These are phyloP conservation scores for Salminus brasiliensis DNA, from an alignment of 2,113 vertebrate species.

Conservation along the genomic window DNA sequence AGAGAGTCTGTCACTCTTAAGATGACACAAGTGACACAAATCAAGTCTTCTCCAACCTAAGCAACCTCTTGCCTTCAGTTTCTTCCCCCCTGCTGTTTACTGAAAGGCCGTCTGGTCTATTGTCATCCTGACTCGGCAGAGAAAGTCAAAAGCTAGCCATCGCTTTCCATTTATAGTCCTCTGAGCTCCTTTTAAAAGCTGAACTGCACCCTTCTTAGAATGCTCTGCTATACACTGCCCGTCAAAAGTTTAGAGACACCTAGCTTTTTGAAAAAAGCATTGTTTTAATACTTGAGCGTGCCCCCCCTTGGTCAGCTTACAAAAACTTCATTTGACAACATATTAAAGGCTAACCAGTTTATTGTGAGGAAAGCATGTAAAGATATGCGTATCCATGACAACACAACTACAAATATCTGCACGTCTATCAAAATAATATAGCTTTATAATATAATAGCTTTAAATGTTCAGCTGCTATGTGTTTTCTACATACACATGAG, in stretches of 20 bases:
- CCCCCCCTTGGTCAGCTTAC: background rate
- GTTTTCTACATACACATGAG: no score
- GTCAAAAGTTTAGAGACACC: background rate
- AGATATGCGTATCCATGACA: no score
- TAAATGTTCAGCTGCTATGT: no score
- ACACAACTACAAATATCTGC: no score
- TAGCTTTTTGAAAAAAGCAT: background rate
- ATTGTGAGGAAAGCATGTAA: no score
- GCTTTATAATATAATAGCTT: no score
- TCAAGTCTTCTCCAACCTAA: constrained; percentile 21
- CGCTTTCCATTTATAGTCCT: constrained; percentile 26
- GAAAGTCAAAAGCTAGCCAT: constrained; percentile 46
- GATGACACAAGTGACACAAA: constrained; percentile 43
- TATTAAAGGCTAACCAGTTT: no score
- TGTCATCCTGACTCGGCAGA: constrained; percentile 66
- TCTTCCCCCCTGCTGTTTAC: constrained; percentile 62
- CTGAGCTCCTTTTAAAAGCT: constrained; percentile 29
- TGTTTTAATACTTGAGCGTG: background rate
- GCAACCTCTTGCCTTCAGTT: constrained; percentile 70
- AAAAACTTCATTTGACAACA: no score
- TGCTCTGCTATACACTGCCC: constrained; percentile 2
- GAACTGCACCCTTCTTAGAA: constrained; percentile 8
- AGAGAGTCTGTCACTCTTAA: constrained; percentile 41
- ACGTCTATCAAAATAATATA: no score
- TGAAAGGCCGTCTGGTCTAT: constrained; percentile 67